Percentiles rank a stretch among this genome's conserved stretches.
phyloP scores from a whole-genome alignment of 92 coral and sea anemone species.

The Zoanthus sociatus region DNA sequence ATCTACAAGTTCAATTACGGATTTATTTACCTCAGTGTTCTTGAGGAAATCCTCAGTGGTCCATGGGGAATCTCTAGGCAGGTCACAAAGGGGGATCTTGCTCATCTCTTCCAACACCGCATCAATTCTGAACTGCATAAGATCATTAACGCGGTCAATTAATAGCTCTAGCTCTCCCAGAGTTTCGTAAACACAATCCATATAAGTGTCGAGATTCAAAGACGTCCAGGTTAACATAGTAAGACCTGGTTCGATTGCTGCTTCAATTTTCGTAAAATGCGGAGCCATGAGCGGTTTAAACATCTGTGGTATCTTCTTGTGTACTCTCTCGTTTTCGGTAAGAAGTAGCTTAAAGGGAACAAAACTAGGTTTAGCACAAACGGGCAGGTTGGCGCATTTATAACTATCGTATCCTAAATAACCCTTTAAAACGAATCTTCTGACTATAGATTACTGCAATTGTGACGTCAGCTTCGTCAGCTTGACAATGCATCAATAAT shows the following conservation, averaged over 20 bases:
- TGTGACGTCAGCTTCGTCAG: too few species aligned
- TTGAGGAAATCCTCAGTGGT: slow-evolving; percentile 89
- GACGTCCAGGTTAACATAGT: slow-evolving; percentile 97
- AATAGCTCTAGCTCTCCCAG: slow-evolving; percentile 82
- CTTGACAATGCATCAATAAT: too few species aligned
- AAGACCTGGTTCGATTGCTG: slow-evolving; percentile 93
- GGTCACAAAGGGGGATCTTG: slow-evolving; percentile 77
- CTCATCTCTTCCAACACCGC: slow-evolving; percentile 95
- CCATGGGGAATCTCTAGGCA: slow-evolving; percentile 88
- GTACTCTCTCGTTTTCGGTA: slow-evolving; percentile 79
- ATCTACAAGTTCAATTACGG: neutral
- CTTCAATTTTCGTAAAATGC: slow-evolving; percentile 90
- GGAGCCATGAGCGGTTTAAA: slow-evolving; percentile 95
- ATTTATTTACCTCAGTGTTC: slow-evolving; percentile 77
- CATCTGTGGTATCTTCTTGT: slow-evolving; percentile 75
- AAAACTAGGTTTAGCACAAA: neutral
- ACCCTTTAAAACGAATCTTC: too few species aligned
- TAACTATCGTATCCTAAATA: too few species aligned
- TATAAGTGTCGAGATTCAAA: slow-evolving; percentile 79
- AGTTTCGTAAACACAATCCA: slow-evolving; percentile 90
- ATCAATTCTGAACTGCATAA: slow-evolving; percentile 88
- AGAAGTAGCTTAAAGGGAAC: slow-evolving; percentile 71
- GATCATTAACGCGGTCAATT: slow-evolving; percentile 86
- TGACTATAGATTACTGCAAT: too few species aligned
- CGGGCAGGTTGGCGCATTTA: too few species aligned